Evolutionary conservation across 2,888 invertebrate genomes (phyloP).

Genomic region (Tachystola acroxantha): DNA sequence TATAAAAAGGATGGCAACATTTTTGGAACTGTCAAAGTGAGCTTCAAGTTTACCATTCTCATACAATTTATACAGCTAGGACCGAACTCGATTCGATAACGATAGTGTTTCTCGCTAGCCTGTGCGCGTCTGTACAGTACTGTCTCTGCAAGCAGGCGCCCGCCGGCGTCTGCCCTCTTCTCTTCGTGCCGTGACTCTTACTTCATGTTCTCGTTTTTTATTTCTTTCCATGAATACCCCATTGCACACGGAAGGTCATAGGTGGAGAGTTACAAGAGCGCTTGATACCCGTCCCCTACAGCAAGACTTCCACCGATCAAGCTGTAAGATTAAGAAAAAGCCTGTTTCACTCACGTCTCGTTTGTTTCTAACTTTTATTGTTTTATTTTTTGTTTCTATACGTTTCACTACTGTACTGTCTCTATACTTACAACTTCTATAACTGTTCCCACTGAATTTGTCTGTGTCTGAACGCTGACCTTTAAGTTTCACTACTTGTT

Average conservation of each 20-base stretch:
- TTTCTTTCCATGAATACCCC: constrained; percentile 87
- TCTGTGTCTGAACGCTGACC: constrained; percentile 50
- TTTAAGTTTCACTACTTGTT: constrained; percentile 34
- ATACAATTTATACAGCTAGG: no score
- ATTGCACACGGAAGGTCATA: constrained; percentile 99
- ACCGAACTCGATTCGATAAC: no score
- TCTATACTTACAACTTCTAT: constrained; percentile 59
- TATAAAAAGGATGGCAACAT: no score
- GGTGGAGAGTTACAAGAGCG: constrained; percentile 99
- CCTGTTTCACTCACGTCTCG: constrained; percentile 15
- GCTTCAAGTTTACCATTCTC: no score
- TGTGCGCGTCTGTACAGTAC: constrained; percentile 7
- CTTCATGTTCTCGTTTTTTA: constrained; percentile 77
- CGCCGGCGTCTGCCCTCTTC: constrained; percentile 22
- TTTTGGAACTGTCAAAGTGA: no score
- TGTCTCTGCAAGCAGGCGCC: constrained; percentile 14
- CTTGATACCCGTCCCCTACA: constrained; percentile 99
- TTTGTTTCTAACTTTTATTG: constrained; percentile 50
- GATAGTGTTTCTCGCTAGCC: no score
- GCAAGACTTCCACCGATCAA: constrained; percentile 99
- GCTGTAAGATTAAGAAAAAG: constrained; percentile 89
- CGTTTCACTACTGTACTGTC: constrained; percentile 62
- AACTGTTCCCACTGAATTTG: constrained; percentile 40
- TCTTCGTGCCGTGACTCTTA: constrained; percentile 56
- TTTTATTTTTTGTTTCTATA: constrained; percentile 52